A percentile compares a stretch with the other conserved stretches of the same genome.
Evolutionary conservation across 2,797 vertebrate species (phyloP).

Genomic region (Streptopelia turtur): DNA sequence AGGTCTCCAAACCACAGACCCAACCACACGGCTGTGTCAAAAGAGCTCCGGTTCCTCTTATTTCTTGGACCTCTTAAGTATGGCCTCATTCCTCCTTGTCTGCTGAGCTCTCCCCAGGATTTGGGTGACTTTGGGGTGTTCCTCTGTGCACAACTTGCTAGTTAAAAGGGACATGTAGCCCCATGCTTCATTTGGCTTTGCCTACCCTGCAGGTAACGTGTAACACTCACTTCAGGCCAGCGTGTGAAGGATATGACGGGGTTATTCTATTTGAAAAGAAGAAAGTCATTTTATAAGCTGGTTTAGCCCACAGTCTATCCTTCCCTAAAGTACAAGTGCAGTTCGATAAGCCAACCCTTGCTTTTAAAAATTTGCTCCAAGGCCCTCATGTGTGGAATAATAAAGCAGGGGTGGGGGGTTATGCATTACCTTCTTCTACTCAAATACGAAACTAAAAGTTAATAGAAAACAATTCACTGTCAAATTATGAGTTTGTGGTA

Average conservation of each 20-base stretch:
- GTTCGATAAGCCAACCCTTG: background rate
- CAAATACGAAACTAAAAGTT: background rate
- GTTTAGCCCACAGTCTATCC: background rate
- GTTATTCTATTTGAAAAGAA: background rate
- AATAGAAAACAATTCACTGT: background rate
- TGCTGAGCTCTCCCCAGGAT: background rate
- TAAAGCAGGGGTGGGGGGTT: background rate
- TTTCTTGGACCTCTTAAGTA: background rate
- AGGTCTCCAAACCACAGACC: background rate
- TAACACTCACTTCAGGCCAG: background rate
- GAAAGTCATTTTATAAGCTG: background rate
- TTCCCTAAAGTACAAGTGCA: background rate
- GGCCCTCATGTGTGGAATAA: background rate
- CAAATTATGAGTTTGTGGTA: background rate
- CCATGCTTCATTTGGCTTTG: background rate
- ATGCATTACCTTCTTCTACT: background rate
- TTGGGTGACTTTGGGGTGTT: rapidly evolving
- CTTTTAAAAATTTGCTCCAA: background rate
- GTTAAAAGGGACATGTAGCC: background rate
- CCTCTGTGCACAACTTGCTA: background rate
- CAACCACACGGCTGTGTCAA: background rate
- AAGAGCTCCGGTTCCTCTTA: background rate
- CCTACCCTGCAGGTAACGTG: background rate
- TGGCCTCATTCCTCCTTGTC: background rate
- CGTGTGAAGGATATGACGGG: background rate